A percentile compares a stretch with the other conserved stretches of the same genome.
phyloP scores from a whole-genome alignment of 2,797 vertebrate species.

The Hybognathus amarus region DNA sequence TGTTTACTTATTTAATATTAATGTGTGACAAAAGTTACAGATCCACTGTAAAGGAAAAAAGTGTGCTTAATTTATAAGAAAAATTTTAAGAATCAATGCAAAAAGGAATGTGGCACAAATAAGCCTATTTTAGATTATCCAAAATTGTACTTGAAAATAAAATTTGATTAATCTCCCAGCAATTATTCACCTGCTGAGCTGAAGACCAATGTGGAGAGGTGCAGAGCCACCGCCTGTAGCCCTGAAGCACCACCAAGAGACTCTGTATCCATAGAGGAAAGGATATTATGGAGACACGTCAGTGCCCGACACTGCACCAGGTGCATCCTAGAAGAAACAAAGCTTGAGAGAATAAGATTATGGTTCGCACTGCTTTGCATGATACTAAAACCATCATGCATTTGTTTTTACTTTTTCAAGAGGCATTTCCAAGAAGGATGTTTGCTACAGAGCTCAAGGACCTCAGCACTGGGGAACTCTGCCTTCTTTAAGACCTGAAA shows the following conservation, averaged over 20 bases:
- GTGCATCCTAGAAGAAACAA: constrained; percentile 79
- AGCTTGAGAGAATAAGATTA: background rate
- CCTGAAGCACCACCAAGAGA: constrained; percentile 85
- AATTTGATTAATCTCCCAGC: background rate
- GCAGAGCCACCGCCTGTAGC: constrained; percentile 87
- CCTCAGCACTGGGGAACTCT: constrained; percentile 80
- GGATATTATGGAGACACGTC: constrained; percentile 91
- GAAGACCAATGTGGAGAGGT: constrained; percentile 88
- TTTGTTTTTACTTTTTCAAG: constrained; percentile 85
- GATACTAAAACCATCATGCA: background rate
- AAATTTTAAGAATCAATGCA: background rate
- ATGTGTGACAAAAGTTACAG: background rate
- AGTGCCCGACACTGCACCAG: constrained; percentile 90
- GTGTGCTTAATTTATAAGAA: background rate
- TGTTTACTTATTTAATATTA: background rate
- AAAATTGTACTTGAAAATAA: background rate
- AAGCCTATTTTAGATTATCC: background rate
- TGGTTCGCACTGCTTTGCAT: background rate
- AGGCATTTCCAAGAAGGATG: constrained; percentile 86
- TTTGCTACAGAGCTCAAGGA: constrained; percentile 83
- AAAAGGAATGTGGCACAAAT: background rate
- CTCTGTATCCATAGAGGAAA: constrained; percentile 88
- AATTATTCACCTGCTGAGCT: constrained; percentile 76
- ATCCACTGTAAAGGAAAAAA: background rate
- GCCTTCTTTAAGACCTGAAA: constrained; percentile 93